Evolutionary conservation across 1,140 invertebrate genomes (phyloP).

Genomic region (Radopholus similis): DNA sequence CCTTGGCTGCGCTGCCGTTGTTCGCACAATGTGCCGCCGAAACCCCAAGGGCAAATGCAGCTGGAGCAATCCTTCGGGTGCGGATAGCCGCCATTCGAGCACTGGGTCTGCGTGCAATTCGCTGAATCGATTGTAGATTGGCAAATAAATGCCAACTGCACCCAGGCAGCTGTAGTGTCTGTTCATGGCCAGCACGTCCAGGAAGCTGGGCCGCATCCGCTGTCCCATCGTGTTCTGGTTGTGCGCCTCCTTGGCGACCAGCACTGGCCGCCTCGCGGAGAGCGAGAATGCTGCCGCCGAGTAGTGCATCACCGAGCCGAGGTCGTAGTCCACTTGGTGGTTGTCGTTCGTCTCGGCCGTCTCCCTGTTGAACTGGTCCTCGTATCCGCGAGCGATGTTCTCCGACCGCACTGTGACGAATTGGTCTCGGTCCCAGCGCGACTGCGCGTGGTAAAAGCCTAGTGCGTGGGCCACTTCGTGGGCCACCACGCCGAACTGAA

Average conservation of each 20-base stretch:
- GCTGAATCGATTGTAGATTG: too few species aligned
- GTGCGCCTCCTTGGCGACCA: conserved; percentile 20
- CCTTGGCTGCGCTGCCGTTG: background rate
- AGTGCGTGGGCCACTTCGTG: conserved; percentile 31
- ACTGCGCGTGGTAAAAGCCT: conserved; percentile 27
- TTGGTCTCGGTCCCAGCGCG: conserved; percentile 14
- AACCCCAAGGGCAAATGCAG: conserved; percentile 31
- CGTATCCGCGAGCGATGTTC: background rate
- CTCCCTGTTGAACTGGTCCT: conserved; percentile 1
- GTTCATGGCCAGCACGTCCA: conserved; percentile 25
- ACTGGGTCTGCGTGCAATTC: too few species aligned
- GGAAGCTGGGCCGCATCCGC: conserved; percentile 17
- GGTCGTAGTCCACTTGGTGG: conserved; percentile 17
- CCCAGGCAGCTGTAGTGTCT: conserved; percentile 25
- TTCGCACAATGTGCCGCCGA: conserved; percentile 7
- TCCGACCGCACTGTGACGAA: background rate
- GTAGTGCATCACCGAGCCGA: conserved; percentile 13
- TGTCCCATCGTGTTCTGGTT: conserved; percentile 33
- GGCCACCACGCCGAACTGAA: conserved; percentile 21
- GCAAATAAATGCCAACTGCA: background rate
- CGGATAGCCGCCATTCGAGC: conserved; percentile 26
- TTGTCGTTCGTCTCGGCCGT: conserved; percentile 21
- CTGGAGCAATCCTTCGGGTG: conserved; percentile 17
- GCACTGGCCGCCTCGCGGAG: conserved; percentile 8
- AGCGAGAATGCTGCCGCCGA: conserved; percentile 7